These are phyloP conservation scores for Palaemon carinicauda DNA, from an alignment of 1,140 invertebrate species.

Conservation along the genomic window DNA sequence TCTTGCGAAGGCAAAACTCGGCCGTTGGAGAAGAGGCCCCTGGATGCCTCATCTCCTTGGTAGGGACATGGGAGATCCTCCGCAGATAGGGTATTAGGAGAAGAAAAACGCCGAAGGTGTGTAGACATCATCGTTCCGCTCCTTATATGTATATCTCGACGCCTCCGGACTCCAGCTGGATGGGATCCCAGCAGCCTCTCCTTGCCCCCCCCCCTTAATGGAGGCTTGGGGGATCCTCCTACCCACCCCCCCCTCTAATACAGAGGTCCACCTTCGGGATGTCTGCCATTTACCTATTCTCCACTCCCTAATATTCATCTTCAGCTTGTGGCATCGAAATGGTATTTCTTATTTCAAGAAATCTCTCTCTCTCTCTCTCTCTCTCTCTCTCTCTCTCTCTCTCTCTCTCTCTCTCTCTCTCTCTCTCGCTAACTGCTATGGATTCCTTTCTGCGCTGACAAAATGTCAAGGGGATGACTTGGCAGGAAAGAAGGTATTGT, in stretches of 20 bases:
- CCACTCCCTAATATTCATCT: background rate
- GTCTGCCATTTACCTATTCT: background rate
- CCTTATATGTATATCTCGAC: background rate
- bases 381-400: constrained; percentile 11
- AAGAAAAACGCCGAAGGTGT: no score
- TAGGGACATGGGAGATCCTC: no score
- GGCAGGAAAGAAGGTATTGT: no score
- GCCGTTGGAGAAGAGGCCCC: no score
- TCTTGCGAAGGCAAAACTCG: no score
- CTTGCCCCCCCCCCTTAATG: background rate
- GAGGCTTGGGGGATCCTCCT: background rate
- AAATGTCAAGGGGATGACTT: no score
- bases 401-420: constrained; percentile 11
- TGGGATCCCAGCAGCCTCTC: background rate
- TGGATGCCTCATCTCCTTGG: no score
- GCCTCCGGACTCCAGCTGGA: background rate
- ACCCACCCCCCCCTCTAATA: background rate
- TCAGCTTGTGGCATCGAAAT: no score
- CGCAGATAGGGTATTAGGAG: no score
- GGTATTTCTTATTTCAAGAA: no score
- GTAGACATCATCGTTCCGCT: no score
- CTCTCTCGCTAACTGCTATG: background rate
- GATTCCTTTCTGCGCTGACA: background rate
- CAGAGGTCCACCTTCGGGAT: background rate
- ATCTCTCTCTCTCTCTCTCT: background rate